phyloP scores from a whole-genome alignment of 2,797 vertebrate species.

The Phalanger gymnotis region DNA sequence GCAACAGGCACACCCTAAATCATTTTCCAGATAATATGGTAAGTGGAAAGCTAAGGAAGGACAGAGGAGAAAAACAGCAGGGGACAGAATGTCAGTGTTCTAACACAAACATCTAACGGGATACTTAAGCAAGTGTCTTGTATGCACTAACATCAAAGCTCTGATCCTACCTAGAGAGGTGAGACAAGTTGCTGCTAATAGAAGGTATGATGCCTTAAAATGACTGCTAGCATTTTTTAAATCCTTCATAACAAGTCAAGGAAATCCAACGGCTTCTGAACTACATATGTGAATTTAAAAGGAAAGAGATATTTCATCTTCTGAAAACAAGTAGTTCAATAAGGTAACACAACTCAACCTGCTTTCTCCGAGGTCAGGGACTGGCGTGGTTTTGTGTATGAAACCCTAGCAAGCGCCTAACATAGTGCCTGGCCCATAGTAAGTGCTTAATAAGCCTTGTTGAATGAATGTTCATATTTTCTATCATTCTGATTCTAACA shows the following conservation, averaged over 20 bases:
- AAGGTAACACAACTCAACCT: not conserved
- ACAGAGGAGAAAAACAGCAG: not conserved
- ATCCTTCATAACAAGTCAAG: not conserved
- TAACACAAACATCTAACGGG: not conserved
- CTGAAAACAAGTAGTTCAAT: not conserved
- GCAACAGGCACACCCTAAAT: not conserved
- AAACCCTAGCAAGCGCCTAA: not conserved
- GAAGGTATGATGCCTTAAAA: not conserved
- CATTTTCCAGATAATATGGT: not conserved
- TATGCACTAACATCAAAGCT: not conserved
- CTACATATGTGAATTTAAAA: not conserved
- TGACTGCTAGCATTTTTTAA: not conserved
- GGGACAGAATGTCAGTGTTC: not conserved
- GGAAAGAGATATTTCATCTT: not conserved
- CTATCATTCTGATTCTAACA: not conserved
- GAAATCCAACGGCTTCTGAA: not conserved
- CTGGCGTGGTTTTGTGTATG: not conserved
- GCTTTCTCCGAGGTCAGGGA: not conserved
- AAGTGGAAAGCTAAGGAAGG: not conserved
- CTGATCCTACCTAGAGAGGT: not conserved
- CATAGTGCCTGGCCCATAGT: not conserved
- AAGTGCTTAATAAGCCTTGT: not conserved
- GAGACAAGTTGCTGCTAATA: not conserved
- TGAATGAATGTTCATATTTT: not conserved
- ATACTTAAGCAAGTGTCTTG: not conserved